Conservation (phyloP, 2,113 vertebrate species). For the Lycaon pictus region DNA sequence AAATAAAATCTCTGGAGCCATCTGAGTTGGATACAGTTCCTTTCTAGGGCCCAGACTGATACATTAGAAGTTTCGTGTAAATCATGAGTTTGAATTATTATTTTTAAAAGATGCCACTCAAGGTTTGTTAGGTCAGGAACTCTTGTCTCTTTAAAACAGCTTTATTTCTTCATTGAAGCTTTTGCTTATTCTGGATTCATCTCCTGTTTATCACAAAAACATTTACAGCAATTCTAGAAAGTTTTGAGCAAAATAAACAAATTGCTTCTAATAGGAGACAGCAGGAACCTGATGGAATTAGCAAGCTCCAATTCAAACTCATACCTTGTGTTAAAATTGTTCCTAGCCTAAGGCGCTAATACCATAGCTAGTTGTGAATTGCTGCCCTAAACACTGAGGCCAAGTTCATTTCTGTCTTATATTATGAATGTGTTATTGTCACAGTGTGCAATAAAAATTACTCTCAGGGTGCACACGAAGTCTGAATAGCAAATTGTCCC, state of each 20-base stretch:
- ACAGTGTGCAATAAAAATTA: constrained; percentile 84
- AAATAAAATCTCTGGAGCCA: background rate
- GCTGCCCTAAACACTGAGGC: constrained; percentile 78
- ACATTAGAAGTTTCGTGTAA: background rate
- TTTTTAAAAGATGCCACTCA: background rate
- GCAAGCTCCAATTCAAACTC: constrained; percentile 36
- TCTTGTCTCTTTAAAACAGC: background rate
- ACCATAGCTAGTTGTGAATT: constrained; percentile 65
- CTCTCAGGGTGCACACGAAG: constrained; percentile 78
- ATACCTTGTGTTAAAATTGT: constrained; percentile 60
- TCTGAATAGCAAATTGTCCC: constrained; percentile 83
- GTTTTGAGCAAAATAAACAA: constrained; percentile 63
- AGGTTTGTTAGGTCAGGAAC: background rate
- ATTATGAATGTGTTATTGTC: constrained; percentile 85
- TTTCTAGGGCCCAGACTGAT: background rate
- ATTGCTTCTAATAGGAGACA: constrained; percentile 42
- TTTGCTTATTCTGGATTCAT: background rate
- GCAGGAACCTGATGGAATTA: constrained; percentile 71
- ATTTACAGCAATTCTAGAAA: constrained; percentile 44
- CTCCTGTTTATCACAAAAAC: background rate
- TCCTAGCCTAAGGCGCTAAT: constrained; percentile 63
- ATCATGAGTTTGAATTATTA: background rate
- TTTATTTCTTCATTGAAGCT: background rate
- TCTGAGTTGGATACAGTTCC: background rate
- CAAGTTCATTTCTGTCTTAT: constrained; percentile 74